Base-by-base conservation (phyloP, 2,797 vertebrate genomes). In the Meriones psammophilus region DNA sequence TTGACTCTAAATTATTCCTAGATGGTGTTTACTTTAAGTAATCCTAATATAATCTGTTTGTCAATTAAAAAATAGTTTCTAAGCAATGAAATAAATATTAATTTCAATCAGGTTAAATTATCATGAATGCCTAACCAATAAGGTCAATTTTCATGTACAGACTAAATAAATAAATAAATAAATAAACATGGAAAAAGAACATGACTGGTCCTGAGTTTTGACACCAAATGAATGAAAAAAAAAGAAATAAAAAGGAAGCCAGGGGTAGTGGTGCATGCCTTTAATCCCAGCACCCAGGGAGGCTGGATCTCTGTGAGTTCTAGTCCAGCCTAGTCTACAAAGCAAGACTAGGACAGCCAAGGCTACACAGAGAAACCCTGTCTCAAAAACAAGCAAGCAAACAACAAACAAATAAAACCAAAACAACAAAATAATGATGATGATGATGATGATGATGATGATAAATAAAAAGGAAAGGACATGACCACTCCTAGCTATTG, bases 31-130 rank as follows among this genome's bases (percentile, higher is more conserved):
- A 26, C 74, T 46, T 92, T 93, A 87, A 89, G 56, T 89, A 91
- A 92, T 58, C 87, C 54, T 95, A 81, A 74, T 89, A 66, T 46
- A 73, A 88, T 88, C 79, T 64, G 42, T 92, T 94, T 54, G 69
- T 64, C 78, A 26, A 8, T 77, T 69, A 94, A 91, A 89, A 88
- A 78, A 28, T 84, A 9, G 96, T 81, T 92, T 79, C 58, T 83
- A 84, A 91, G 74, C 56, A 85, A 78, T 77, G 95, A 92, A 46
- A 64, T 80, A 85, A 94, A 58, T 20, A 79, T 58, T 92, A 80
- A 62, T 93, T 42, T 81, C 30, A 39, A 73, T 7, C 28, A 89
- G 26, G n/a, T 42, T 89, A n/a, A 96, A 81, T 89, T 87, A 81
- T 77, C 42, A 28, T 4, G 58, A 89, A 54, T 92, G 71, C 28